phyloP scores from a whole-genome alignment of 2,113 vertebrate species.

The Peromyscus leucopus region DNA sequence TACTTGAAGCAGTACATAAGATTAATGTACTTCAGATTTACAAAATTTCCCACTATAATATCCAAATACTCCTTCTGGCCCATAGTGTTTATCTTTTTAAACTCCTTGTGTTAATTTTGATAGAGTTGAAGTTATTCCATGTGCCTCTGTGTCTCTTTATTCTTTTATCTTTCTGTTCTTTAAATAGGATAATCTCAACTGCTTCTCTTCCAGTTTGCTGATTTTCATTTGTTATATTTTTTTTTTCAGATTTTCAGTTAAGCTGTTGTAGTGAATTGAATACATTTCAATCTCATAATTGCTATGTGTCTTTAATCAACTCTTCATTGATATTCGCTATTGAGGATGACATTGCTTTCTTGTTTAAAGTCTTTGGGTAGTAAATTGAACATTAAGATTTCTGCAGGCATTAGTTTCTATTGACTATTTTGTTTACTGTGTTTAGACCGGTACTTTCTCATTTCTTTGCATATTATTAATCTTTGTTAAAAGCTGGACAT shows the following conservation, averaged over 20 bases:
- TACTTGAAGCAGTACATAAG: not conserved
- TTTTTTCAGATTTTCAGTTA: not conserved
- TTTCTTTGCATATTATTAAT: not conserved
- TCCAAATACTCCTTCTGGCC: too few species aligned
- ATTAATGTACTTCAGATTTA: not conserved
- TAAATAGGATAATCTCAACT: not conserved
- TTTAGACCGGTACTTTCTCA: not conserved
- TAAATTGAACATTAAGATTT: not conserved
- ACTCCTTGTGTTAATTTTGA: not conserved
- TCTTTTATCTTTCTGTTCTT: not conserved
- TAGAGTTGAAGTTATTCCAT: too few species aligned
- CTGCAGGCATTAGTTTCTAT: not conserved
- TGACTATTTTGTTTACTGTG: not conserved
- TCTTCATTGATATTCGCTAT: not conserved
- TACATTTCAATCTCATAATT: not conserved
- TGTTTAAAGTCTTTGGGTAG: not conserved
- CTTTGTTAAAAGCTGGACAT: not conserved
- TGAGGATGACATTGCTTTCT: not conserved
- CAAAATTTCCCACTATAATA: not conserved
- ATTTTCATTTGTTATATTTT: not conserved
- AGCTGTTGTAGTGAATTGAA: not conserved
- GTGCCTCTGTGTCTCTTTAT: not conserved
- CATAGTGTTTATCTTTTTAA: too few species aligned
- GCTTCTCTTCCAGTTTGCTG: not conserved
- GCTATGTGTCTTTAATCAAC: not conserved